These are phyloP conservation scores for Hydractinia echinata DNA, from an alignment of 30 jellyfish, hydroid and myxozoan genomes.

Conservation along the genomic window DNA sequence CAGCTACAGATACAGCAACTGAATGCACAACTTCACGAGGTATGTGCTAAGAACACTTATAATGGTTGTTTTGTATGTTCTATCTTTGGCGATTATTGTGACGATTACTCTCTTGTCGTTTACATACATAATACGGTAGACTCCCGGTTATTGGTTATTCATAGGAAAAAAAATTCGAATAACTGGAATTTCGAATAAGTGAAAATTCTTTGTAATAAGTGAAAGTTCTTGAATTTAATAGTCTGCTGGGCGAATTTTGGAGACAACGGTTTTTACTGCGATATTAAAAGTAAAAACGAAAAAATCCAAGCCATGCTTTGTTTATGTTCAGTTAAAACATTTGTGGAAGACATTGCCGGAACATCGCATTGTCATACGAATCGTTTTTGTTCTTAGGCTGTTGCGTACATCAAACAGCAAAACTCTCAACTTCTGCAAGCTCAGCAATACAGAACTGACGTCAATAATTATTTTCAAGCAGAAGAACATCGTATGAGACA, in stretches of 20 bases:
- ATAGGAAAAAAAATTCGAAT: too few species aligned
- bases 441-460: constrained; percentile 72
- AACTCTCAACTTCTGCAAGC: constrained; percentile 73
- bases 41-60: not conserved
- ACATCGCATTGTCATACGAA: not conserved
- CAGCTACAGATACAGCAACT: constrained; percentile 20
- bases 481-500: constrained; percentile 78
- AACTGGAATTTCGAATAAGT: too few species aligned
- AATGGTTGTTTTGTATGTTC: not conserved
- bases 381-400: constrained; percentile 54
- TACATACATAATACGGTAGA: not conserved
- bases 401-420: constrained; percentile 65
- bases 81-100: not conserved
- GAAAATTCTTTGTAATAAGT: too few species aligned
- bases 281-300: too few species aligned
- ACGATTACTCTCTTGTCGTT: not conserved
- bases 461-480: constrained; percentile 68
- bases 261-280: too few species aligned
- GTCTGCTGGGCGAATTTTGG: too few species aligned
- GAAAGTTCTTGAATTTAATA: too few species aligned
- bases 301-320: too few species aligned
- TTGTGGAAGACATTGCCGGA: too few species aligned
- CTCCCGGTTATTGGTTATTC: too few species aligned
- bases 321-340: too few species aligned
- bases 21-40: constrained; percentile 59